Conservation (phyloP, 2,113 vertebrate genomes). For the Peromyscus californicus region DNA sequence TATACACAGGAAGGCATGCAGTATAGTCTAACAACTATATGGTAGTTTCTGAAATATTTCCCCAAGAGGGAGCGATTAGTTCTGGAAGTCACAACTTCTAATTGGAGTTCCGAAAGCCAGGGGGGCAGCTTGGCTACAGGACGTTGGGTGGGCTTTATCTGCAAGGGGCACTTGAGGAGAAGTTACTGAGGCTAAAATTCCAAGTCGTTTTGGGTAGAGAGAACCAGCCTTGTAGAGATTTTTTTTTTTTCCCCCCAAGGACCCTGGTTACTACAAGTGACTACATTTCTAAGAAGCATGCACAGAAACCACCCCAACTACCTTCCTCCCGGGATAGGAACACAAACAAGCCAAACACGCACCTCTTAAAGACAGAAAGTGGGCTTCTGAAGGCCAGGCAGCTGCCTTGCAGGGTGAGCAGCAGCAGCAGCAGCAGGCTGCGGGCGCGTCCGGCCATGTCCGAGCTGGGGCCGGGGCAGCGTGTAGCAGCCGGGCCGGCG, state of each 20-base stretch:
- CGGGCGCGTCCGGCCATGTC: slow-evolving; percentile 90
- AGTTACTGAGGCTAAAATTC: slow-evolving; percentile 40
- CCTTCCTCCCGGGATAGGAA: neutral
- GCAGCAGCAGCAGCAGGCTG: slow-evolving; percentile 86
- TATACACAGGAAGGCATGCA: slow-evolving; percentile 28
- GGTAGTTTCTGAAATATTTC: slow-evolving; percentile 53
- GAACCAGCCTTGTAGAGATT: slow-evolving; percentile 4
- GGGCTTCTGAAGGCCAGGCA: slow-evolving; percentile 87
- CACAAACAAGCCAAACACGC: slow-evolving; percentile 64
- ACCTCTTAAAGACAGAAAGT: slow-evolving; percentile 92
- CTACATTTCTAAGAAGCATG: slow-evolving; percentile 13
- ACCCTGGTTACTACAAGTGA: neutral
- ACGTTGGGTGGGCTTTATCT: neutral
- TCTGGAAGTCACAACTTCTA: slow-evolving; percentile 75
- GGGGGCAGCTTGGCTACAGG: neutral
- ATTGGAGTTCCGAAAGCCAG: slow-evolving; percentile 67
- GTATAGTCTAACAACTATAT: neutral
- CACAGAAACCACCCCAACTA: slow-evolving; percentile 44
- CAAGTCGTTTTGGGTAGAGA: neutral
- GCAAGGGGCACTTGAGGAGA: slow-evolving; percentile 50
- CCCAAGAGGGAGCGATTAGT: slow-evolving; percentile 58
- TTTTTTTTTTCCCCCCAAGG: slow-evolving; percentile 10
- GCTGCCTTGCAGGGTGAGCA: slow-evolving; percentile 88
- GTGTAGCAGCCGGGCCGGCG: slow-evolving; percentile 77
- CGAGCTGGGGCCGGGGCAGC: slow-evolving; percentile 66